A percentile compares a stretch with the other conserved stretches of the same genome.
phyloP scores from a whole-genome alignment of 1,140 invertebrate species.

The Agraylea sexmaculata region DNA sequence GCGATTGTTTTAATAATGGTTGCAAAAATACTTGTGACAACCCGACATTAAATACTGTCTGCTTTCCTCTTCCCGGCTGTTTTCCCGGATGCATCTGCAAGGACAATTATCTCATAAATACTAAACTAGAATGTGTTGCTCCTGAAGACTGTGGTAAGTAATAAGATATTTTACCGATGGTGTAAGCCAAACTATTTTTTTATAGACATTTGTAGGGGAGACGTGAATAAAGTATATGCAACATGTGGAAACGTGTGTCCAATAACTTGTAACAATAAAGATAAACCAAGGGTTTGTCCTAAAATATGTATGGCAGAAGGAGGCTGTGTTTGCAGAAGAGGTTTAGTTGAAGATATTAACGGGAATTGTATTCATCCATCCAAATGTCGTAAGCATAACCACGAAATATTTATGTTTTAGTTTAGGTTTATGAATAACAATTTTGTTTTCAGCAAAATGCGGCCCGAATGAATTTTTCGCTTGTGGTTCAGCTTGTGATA shows the following conservation, averaged over 20 bases:
- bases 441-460: constrained; percentile 2
- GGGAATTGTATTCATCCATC: constrained; percentile 6
- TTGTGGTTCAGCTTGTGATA: constrained; percentile 31
- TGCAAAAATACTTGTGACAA: constrained; percentile 1
- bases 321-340: constrained; percentile 15
- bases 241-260: constrained; percentile 11
- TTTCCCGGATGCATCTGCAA: constrained; percentile 9
- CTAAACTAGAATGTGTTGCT: not conserved
- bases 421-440: not conserved
- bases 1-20: constrained; percentile 6
- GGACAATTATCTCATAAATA: constrained; percentile 1
- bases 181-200: no score
- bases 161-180: no score
- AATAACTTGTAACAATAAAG: constrained; percentile 12
- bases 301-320: constrained; percentile 5
- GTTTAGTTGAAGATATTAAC: constrained; percentile 10
- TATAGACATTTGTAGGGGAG: no score
- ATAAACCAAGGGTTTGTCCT: constrained; percentile 3
- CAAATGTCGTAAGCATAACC: constrained; percentile 13
- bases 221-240: constrained; percentile 3
- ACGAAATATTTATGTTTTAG: not conserved
- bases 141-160: constrained; percentile 9
- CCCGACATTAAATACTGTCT: no score
- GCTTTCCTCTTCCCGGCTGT: no score
- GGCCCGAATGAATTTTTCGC: constrained; percentile 28